phyloP scores from a whole-genome alignment of 2,797 vertebrate genomes.

The Novumbra hubbsi region DNA sequence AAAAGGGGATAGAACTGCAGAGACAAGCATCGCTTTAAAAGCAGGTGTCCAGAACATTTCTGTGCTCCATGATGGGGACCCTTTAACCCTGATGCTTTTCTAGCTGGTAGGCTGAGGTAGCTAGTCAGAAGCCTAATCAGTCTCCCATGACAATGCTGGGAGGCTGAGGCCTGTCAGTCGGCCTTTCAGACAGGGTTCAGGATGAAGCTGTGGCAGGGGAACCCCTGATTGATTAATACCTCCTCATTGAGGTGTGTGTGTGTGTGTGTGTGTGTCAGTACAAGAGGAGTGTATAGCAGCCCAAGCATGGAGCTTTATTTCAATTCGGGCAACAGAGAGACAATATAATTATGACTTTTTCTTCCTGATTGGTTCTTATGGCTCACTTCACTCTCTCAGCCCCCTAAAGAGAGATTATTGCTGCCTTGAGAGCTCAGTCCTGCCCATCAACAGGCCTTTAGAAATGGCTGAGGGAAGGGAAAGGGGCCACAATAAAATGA shows the following conservation, averaged over 20 bases:
- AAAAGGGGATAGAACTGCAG: slow-evolving; percentile 52
- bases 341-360: slow-evolving; percentile 78
- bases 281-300: slow-evolving; percentile 35
- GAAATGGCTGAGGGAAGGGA: slow-evolving; percentile 46
- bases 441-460: slow-evolving; percentile 62
- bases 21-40: slow-evolving; percentile 76
- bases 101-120: slow-evolving; percentile 71
- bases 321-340: slow-evolving; percentile 60
- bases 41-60: slow-evolving; percentile 81
- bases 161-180: slow-evolving; percentile 78
- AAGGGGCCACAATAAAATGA: slow-evolving; percentile 32
- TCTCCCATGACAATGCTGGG: slow-evolving; percentile 71
- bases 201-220: slow-evolving; percentile 68
- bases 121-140: slow-evolving; percentile 75
- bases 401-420: slow-evolving; percentile 73
- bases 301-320: slow-evolving; percentile 67
- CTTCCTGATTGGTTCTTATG: slow-evolving; percentile 73
- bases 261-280: neutral
- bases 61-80: slow-evolving; percentile 65
- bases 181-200: slow-evolving; percentile 69
- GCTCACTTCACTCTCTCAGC: slow-evolving; percentile 71
- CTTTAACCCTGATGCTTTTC: slow-evolving; percentile 73
- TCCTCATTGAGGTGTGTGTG: slow-evolving; percentile 63
- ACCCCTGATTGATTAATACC: slow-evolving; percentile 77
- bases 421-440: slow-evolving; percentile 56